Conservation (phyloP, 2,797 vertebrate species). For the Gastrophryne carolinensis region DNA sequence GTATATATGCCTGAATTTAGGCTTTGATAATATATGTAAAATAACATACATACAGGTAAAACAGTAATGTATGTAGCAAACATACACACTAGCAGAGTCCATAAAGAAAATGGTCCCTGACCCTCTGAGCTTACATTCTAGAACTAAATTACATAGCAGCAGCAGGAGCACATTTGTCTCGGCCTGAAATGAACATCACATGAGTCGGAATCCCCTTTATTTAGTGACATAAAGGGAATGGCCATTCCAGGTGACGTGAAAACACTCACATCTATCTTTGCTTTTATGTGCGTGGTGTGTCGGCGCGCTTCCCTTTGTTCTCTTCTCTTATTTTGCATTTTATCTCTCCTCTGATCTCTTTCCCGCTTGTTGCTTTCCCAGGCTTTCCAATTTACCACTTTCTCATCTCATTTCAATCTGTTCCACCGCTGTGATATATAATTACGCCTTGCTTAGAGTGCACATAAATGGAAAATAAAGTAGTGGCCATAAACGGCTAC, state of each 20-base stretch:
- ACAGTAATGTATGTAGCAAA: too few relatives aligned
- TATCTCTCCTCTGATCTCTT: slow-evolving; percentile 21
- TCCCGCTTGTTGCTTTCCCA: slow-evolving; percentile 27
- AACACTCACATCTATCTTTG: neutral
- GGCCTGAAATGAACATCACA: too few relatives aligned
- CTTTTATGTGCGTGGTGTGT: neutral
- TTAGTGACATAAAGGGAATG: neutral
- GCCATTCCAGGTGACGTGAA: neutral
- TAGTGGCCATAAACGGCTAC: slow-evolving; percentile 22
- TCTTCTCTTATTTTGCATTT: neutral
- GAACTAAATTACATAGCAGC: too few relatives aligned
- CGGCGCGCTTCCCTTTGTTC: neutral
- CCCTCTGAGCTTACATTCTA: too few relatives aligned
- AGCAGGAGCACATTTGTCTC: too few relatives aligned
- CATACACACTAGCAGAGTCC: too few relatives aligned
- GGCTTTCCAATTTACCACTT: slow-evolving; percentile 29
- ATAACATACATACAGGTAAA: too few relatives aligned
- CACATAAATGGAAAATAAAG: slow-evolving; percentile 40
- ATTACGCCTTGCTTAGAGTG: slow-evolving; percentile 25
- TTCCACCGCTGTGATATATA: slow-evolving; percentile 40
- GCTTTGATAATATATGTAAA: too few relatives aligned
- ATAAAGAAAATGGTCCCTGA: too few relatives aligned
- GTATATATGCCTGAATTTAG: too few relatives aligned
- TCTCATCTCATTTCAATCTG: slow-evolving; percentile 40
- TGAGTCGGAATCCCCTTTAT: neutral